phyloP scores from a whole-genome alignment of 2,797 vertebrate species.

The Synaphobranchus kaupii region DNA sequence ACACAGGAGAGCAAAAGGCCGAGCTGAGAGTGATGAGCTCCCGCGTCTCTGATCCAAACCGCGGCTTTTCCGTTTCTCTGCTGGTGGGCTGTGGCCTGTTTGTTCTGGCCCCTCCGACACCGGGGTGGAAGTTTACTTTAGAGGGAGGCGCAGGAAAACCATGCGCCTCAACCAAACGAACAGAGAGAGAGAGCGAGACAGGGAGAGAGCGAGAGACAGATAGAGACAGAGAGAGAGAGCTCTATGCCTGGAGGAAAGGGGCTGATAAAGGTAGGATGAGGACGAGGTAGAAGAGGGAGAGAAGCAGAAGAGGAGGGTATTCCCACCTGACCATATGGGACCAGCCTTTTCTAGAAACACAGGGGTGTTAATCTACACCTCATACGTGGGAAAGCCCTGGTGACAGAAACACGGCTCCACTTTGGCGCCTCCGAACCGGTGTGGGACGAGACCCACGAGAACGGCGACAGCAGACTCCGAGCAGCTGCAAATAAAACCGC shows the following conservation, averaged over 20 bases:
- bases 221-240: background rate
- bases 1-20: background rate
- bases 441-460: background rate
- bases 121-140: background rate
- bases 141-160: background rate
- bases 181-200: background rate
- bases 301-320: background rate
- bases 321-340: constrained; percentile 46
- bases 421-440: background rate
- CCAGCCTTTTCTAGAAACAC: constrained; percentile 33
- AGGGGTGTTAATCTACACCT: constrained; percentile 55
- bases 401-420: background rate
- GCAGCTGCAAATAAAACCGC: background rate
- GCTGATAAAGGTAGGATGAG: background rate
- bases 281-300: background rate
- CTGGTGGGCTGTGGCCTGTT: background rate
- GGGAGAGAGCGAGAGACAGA: background rate
- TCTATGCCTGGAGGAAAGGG: background rate
- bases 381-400: constrained; percentile 28
- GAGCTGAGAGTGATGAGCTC: background rate
- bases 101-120: background rate
- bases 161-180: background rate
- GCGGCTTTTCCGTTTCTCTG: background rate
- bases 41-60: background rate
- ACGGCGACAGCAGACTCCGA: background rate